phyloP scores from a whole-genome alignment of 2,113 vertebrate genomes.

The Pituophis catenifer region DNA sequence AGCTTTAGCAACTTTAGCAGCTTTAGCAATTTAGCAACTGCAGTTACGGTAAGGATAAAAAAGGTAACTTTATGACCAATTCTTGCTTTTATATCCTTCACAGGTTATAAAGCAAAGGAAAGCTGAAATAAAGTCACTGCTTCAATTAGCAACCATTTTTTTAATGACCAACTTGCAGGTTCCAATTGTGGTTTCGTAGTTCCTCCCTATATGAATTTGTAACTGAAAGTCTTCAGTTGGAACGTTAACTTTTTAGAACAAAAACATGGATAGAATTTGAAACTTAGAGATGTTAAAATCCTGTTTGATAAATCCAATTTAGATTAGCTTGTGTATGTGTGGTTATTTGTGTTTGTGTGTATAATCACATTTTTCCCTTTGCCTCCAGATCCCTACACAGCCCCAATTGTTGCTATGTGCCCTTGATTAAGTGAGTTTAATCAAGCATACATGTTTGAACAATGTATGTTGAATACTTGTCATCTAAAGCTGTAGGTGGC shows the following conservation, averaged over 20 bases:
- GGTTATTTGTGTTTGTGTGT: background rate
- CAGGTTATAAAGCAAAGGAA: background rate
- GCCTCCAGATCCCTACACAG: background rate
- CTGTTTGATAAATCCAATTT: background rate
- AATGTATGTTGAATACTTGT: background rate
- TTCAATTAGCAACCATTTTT: background rate
- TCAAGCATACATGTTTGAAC: background rate
- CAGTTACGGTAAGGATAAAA: background rate
- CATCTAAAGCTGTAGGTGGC: background rate
- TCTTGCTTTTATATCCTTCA: background rate
- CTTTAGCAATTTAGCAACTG: background rate
- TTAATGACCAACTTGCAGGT: background rate
- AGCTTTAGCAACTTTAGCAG: background rate
- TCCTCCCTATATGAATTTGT: background rate
- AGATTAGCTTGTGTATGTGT: background rate
- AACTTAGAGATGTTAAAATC: background rate
- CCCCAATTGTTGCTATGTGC: background rate
- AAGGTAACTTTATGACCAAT: background rate
- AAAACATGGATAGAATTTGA: background rate
- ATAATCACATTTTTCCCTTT: background rate
- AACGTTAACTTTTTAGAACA: background rate
- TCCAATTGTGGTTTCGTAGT: background rate
- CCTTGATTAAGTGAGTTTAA: background rate
- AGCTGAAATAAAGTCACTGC: background rate
- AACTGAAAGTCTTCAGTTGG: background rate